Evolutionary conservation across 2,797 vertebrate genomes (phyloP).

Genomic region (Picus viridis): DNA sequence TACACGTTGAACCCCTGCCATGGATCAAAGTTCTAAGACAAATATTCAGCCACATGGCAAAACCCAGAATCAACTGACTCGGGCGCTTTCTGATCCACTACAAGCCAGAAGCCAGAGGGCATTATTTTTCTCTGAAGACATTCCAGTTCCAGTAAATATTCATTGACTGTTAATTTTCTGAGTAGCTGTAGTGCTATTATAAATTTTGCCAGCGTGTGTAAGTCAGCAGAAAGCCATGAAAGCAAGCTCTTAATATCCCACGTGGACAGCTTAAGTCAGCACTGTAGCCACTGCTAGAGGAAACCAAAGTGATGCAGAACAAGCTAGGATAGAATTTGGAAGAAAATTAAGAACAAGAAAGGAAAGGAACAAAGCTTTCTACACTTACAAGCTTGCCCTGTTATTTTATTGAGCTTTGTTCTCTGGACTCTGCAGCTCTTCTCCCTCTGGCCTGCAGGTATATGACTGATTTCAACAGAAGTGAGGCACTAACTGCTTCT

Average conservation of each 20-base stretch:
- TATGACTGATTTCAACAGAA: background rate
- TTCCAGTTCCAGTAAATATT: conserved; percentile 53
- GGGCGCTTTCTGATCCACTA: background rate
- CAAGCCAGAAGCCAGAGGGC: conserved; percentile 8
- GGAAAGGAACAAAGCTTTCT: background rate
- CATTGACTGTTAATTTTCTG: conserved; percentile 57
- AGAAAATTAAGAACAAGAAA: background rate
- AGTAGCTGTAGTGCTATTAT: conserved; percentile 27
- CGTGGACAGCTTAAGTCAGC: conserved; percentile 28
- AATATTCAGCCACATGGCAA: background rate
- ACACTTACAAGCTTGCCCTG: background rate
- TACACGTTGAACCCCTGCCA: background rate
- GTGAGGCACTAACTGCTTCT: background rate
- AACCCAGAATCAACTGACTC: background rate
- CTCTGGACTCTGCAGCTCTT: background rate
- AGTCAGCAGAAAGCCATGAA: conserved; percentile 44
- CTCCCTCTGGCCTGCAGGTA: background rate
- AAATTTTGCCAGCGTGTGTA: conserved; percentile 17
- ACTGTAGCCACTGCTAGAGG: background rate
- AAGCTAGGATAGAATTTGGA: background rate
- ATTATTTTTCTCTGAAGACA: conserved; percentile 38
- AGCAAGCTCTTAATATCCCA: background rate
- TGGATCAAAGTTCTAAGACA: background rate
- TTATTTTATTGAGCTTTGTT: background rate
- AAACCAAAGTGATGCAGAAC: background rate